Evolutionary conservation across 2,113 vertebrate genomes (phyloP).

Genomic region (Sterna hirundo): DNA sequence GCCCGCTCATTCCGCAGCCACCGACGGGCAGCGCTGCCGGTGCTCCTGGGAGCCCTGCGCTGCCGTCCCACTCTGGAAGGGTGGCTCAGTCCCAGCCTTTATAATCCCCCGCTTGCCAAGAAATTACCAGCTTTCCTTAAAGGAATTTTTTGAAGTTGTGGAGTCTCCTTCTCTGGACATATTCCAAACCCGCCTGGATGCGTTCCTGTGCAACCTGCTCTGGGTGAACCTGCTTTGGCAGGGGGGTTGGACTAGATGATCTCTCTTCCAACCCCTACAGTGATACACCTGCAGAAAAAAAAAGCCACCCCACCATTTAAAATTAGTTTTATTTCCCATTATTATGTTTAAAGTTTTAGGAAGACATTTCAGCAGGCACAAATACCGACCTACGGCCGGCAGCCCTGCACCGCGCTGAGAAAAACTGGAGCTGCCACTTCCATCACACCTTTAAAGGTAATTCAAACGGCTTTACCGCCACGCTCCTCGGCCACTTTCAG

Average conservation of each 20-base stretch:
- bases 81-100: background rate
- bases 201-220: background rate
- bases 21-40: fast-evolving
- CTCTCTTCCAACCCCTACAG: background rate
- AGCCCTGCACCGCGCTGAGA: background rate
- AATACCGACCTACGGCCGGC: background rate
- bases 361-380: background rate
- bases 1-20: background rate
- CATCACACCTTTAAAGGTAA: no score
- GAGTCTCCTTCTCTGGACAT: background rate
- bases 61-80: background rate
- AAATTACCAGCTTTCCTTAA: background rate
- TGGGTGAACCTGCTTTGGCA: background rate
- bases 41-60: fast-evolving
- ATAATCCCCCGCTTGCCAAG: background rate
- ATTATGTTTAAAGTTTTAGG: background rate
- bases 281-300: background rate
- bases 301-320: background rate
- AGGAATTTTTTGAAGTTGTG: background rate
- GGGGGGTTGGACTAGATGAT: background rate
- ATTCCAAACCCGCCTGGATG: background rate
- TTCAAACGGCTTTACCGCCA: background rate
- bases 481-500: fast-evolving
- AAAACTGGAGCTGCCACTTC: background rate
- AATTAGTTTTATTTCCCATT: background rate